Evolutionary conservation across 2,113 vertebrate genomes (phyloP).

Genomic region (Callorhinus ursinus): DNA sequence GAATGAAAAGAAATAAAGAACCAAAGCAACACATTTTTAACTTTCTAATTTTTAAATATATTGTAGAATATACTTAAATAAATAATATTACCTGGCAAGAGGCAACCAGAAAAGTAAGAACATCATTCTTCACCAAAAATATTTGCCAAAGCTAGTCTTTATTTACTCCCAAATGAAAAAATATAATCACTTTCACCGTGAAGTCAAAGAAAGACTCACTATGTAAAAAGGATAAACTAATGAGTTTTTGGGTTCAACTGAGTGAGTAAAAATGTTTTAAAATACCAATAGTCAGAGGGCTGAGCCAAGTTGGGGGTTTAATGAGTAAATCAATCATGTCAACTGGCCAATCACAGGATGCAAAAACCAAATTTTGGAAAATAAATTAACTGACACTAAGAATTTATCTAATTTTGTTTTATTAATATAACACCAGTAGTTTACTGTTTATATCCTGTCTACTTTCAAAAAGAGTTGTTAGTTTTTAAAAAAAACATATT

Average conservation of each 20-base stretch:
- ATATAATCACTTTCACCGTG: neutral
- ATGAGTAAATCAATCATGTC: neutral
- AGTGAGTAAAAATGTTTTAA: slow-evolving; percentile 23
- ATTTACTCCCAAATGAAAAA: slow-evolving; percentile 1
- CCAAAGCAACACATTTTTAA: slow-evolving; percentile 20
- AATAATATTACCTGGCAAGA: neutral
- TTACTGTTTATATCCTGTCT: neutral
- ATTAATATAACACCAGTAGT: neutral
- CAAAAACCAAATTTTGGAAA: slow-evolving; percentile 46
- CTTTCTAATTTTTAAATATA: slow-evolving; percentile 7
- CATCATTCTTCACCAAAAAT: slow-evolving; percentile 19
- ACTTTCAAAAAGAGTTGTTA: neutral
- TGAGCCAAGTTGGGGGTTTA: neutral
- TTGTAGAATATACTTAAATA: neutral
- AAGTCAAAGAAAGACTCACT: slow-evolving; percentile 14
- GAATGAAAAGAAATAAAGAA: slow-evolving; percentile 5
- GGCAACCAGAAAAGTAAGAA: neutral
- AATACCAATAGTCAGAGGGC: neutral
- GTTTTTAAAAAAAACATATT: slow-evolving; percentile 46
- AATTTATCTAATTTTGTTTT: slow-evolving; percentile 16
- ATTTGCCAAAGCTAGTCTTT: neutral
- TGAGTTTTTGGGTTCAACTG: neutral
- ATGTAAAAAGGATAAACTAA: slow-evolving; percentile 13
- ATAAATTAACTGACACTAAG: neutral
- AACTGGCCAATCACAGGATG: neutral